Evolutionary conservation across 2,797 vertebrate species (phyloP).

Genomic region (Darevskia mixta): DNA sequence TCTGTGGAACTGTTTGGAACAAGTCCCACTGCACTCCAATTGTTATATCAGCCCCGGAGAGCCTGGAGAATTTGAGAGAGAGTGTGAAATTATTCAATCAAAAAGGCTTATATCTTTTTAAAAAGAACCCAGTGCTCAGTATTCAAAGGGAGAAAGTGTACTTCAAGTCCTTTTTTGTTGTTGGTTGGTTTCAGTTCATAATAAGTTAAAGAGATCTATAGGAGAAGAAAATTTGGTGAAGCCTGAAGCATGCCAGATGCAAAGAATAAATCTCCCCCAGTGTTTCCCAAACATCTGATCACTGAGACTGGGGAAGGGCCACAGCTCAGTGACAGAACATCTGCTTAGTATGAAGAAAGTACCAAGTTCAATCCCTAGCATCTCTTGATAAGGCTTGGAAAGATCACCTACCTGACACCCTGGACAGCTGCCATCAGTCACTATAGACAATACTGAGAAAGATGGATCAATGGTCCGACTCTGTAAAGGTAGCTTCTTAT

Average conservation of each 20-base stretch:
- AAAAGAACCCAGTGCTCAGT: conserved; percentile 26
- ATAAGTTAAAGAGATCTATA: conserved; percentile 11
- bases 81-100: conserved; percentile 24
- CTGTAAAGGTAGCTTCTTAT: too few relatives aligned
- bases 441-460: too few relatives aligned
- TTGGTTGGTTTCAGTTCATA: conserved; percentile 33
- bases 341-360: too few relatives aligned
- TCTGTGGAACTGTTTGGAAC: conserved; percentile 7
- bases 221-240: conserved; percentile 12
- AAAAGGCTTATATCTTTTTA: conserved; percentile 20
- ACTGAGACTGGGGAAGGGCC: too few relatives aligned
- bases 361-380: too few relatives aligned
- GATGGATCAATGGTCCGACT: too few relatives aligned
- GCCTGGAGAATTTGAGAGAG: not conserved
- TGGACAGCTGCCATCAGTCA: too few relatives aligned
- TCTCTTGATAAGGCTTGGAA: too few relatives aligned
- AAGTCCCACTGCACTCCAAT: not conserved
- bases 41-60: not conserved
- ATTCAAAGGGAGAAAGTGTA: not conserved
- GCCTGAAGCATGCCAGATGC: conserved; percentile 22
- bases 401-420: too few relatives aligned
- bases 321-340: too few relatives aligned
- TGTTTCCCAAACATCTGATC: not conserved
- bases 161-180: conserved; percentile 9
- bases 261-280: not conserved